A percentile compares a stretch with the other conserved stretches of the same genome.
Conservation (phyloP, 2,888 invertebrate species). For the Acanthoscelides obtectus region DNA sequence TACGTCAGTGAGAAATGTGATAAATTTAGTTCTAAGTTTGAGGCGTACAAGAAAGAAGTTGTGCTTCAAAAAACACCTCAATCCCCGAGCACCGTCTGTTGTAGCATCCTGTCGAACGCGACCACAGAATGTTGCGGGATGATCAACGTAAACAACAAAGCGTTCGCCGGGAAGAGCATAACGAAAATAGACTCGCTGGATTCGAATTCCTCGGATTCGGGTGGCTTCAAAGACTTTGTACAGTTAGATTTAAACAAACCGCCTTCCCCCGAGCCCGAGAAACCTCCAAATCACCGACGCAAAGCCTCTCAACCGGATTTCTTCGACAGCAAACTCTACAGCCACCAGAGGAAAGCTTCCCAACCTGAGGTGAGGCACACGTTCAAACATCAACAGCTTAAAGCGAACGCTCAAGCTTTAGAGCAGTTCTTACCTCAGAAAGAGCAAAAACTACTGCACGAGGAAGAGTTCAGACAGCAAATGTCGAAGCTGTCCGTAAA, state of each 20-base stretch:
- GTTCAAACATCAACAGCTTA: constrained; percentile 28
- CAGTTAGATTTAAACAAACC: constrained; percentile 35
- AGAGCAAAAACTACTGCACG: constrained; percentile 34
- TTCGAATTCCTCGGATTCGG: constrained; percentile 48
- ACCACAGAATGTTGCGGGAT: constrained; percentile 48
- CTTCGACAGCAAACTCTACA: constrained; percentile 25
- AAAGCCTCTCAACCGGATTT: constrained; percentile 44
- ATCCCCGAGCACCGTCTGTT: constrained; percentile 47
- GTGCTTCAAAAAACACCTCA: constrained; percentile 39
- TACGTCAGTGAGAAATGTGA: constrained; percentile 40
- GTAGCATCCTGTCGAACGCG: constrained; percentile 46
- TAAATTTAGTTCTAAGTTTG: constrained; percentile 32
- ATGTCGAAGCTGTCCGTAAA: constrained; percentile 21
- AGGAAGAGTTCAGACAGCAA: constrained; percentile 16
- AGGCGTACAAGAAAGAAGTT: constrained; percentile 34
- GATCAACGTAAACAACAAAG: constrained; percentile 42
- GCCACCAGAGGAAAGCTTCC: constrained; percentile 40
- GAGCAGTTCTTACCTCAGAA: constrained; percentile 43
- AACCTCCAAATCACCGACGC: constrained; percentile 34
- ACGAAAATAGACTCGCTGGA: constrained; percentile 46
- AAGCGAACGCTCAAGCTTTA: constrained; percentile 43
- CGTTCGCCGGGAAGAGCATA: constrained; percentile 38
- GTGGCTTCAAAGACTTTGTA: constrained; percentile 48
- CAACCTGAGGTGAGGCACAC: constrained; percentile 34
- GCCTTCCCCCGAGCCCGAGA: constrained; percentile 22